Evolutionary conservation across 2,888 invertebrate genomes (phyloP).

Genomic region (Cheilosia vernalis): DNA sequence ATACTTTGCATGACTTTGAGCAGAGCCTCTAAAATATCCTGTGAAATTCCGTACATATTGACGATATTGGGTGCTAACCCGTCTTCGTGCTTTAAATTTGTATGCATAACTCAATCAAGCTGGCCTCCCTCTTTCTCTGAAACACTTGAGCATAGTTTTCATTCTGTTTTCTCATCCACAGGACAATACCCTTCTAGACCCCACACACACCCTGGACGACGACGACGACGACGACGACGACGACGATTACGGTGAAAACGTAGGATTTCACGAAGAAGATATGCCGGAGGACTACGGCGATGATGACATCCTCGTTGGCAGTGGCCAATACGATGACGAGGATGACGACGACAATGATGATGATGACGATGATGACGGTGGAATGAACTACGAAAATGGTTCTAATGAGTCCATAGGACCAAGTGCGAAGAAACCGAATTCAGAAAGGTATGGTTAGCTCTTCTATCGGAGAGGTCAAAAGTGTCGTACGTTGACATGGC

Average conservation of each 20-base stretch:
- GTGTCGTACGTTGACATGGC: constrained; percentile 32
- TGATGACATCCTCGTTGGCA: constrained; percentile 62
- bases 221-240: constrained; percentile 58
- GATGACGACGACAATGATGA: constrained; percentile 45
- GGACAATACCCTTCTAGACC: constrained; percentile 79
- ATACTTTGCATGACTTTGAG: constrained; percentile 53
- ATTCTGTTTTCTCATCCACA: constrained; percentile 73
- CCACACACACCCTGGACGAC: constrained; percentile 75
- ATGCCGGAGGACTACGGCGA: constrained; percentile 77
- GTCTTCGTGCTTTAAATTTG: constrained; percentile 54
- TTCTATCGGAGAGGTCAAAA: constrained; percentile 36
- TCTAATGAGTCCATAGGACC: constrained; percentile 79
- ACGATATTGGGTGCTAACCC: constrained; percentile 29
- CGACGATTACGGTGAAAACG: constrained; percentile 73
- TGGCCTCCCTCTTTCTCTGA: background rate
- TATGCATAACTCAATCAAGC: constrained; percentile 69
- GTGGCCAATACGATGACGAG: constrained; percentile 60
- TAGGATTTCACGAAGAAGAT: constrained; percentile 54
- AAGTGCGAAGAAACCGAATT: constrained; percentile 78
- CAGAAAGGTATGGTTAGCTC: constrained; percentile 76
- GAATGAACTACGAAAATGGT: constrained; percentile 46
- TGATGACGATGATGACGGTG: constrained; percentile 56
- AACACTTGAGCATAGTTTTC: constrained; percentile 29
- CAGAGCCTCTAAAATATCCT: constrained; percentile 22
- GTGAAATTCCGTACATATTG: constrained; percentile 21